These are phyloP conservation scores for Cisticola juncidis DNA, from an alignment of 2,113 vertebrate genomes.

Conservation along the genomic window DNA sequence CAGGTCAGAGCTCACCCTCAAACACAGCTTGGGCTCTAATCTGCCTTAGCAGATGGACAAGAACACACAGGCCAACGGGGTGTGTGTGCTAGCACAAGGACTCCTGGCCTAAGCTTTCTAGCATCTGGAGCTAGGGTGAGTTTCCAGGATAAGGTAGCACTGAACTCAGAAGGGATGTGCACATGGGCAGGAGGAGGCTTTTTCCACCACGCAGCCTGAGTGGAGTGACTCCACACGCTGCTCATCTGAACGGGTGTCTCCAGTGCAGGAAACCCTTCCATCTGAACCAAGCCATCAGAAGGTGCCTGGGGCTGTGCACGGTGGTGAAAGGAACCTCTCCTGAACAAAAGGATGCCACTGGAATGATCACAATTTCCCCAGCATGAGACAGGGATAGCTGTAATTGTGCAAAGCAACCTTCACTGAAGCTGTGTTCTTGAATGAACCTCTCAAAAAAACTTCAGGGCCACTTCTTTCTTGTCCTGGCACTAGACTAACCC, in stretches of 20 bases:
- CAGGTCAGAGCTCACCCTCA: not conserved
- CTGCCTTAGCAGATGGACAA: not conserved
- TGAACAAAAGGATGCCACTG: not conserved
- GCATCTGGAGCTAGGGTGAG: not conserved
- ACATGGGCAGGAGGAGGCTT: not conserved
- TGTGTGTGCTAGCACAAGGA: not conserved
- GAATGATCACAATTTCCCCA: not conserved
- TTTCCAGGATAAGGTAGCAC: not conserved
- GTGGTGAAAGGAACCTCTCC: not conserved
- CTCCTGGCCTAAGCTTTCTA: not conserved
- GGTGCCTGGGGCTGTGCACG: not conserved
- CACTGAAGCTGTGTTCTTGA: not conserved
- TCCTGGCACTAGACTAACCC: not conserved
- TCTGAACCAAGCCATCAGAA: not conserved
- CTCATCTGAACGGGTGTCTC: not conserved
- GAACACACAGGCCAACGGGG: not conserved
- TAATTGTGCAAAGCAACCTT: constrained; percentile 9
- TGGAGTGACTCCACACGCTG: not conserved
- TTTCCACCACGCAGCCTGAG: not conserved
- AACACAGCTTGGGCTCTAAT: not conserved
- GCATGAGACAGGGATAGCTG: not conserved
- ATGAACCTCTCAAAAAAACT: not conserved
- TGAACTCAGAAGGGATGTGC: not conserved
- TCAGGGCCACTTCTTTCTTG: not conserved
- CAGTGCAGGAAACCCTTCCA: not conserved